phyloP scores from a whole-genome alignment of 2,888 invertebrate genomes.

The Drosophila prostipennis region DNA sequence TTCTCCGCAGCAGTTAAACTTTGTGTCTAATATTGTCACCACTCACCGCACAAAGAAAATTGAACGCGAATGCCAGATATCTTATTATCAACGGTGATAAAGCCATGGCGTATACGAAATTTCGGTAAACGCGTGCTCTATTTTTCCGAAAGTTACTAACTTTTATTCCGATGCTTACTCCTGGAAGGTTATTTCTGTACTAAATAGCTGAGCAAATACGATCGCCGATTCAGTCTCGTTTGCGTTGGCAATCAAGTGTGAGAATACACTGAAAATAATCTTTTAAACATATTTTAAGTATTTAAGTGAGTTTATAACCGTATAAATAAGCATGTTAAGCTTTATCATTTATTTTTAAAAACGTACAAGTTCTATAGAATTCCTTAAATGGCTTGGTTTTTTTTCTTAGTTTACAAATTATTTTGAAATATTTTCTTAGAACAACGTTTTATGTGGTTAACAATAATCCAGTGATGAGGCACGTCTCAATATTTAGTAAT shows the following conservation, averaged over 20 bases:
- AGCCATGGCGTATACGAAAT: conserved; percentile 47
- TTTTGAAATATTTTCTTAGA: background rate
- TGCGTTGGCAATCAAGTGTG: conserved; percentile 20
- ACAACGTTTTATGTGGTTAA: too few relatives aligned
- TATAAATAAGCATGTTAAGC: too few relatives aligned
- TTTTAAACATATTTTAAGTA: background rate
- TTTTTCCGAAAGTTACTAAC: background rate
- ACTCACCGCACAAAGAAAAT: conserved; percentile 74
- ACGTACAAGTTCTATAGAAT: background rate
- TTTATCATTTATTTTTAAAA: background rate
- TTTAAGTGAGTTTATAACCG: too few relatives aligned
- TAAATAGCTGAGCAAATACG: conserved; percentile 51
- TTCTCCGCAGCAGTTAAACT: background rate
- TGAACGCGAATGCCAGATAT: conserved; percentile 65
- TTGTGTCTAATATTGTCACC: background rate
- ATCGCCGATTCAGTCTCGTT: conserved; percentile 19
- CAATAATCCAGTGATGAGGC: background rate
- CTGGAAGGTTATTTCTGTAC: conserved; percentile 50
- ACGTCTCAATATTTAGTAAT: background rate
- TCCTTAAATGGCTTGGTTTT: background rate
- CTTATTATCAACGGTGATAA: conserved; percentile 71
- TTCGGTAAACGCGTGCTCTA: background rate
- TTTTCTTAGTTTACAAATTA: background rate
- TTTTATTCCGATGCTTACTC: conserved; percentile 31
- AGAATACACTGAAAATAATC: conserved; percentile 1